A percentile compares a stretch with the other conserved stretches of the same genome.
phyloP scores from a whole-genome alignment of 2,888 invertebrate genomes.

The Muschampia plurimacula region DNA sequence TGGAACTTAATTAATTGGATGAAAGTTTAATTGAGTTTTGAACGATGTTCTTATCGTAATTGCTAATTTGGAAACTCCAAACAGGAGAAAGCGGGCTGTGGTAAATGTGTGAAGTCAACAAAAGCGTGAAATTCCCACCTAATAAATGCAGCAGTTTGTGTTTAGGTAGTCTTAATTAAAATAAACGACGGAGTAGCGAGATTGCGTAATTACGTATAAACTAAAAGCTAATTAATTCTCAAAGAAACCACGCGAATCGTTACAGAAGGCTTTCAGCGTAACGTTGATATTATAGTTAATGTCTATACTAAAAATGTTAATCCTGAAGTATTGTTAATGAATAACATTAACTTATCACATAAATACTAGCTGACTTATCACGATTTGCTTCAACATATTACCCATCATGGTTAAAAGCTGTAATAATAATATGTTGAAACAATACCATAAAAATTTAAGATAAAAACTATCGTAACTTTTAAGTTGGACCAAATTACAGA shows the following conservation, averaged over 20 bases:
- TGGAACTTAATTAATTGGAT: background rate
- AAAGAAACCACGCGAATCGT: conserved; percentile 15
- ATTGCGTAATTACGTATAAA: conserved; percentile 32
- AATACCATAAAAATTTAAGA: too few relatives aligned
- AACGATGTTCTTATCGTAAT: background rate
- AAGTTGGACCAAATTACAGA: too few relatives aligned
- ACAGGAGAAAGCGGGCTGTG: background rate
- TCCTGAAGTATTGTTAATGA: too few relatives aligned
- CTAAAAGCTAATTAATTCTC: conserved; percentile 36
- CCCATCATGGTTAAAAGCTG: too few relatives aligned
- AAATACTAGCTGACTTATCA: too few relatives aligned
- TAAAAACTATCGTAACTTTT: too few relatives aligned
- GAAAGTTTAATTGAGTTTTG: conserved; percentile 1
- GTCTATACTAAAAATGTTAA: too few relatives aligned
- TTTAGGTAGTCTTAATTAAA: conserved; percentile 34
- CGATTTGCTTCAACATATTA: too few relatives aligned
- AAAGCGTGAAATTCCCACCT: conserved; percentile 12
- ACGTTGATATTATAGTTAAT: background rate
- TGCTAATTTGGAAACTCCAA: conserved; percentile 9
- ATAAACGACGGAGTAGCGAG: conserved; percentile 29
- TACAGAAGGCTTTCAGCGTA: background rate
- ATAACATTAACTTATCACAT: too few relatives aligned
- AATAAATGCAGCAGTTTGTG: conserved; percentile 28
- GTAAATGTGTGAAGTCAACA: conserved; percentile 22
- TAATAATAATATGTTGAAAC: too few relatives aligned